Percentiles rank a stretch among this genome's conserved stretches.
Evolutionary conservation across 37 sponge, comb jelly and placozoan species (phyloP).

Genomic region (Dysidea cf. avara): DNA sequence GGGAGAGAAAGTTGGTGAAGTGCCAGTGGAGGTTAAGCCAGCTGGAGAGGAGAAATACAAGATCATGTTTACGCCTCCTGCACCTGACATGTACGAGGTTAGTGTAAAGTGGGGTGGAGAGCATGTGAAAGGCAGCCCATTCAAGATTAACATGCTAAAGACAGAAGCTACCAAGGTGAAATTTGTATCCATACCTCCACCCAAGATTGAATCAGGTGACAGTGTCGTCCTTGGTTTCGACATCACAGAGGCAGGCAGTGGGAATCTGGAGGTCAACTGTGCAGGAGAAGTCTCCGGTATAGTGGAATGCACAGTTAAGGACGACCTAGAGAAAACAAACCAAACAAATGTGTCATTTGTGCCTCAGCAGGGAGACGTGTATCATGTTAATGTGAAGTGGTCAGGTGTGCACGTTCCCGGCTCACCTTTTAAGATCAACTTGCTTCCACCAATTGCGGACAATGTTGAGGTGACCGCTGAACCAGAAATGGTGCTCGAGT

Average conservation of each 20-base stretch:
- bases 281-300: slow-evolving; percentile 12
- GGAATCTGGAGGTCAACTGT: slow-evolving; percentile 39
- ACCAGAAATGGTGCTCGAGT: background rate
- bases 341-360: no score
- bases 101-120: slow-evolving; percentile 53
- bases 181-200: slow-evolving; percentile 36
- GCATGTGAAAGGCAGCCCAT: slow-evolving; percentile 72
- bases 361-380: no score
- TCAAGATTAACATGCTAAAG: slow-evolving; percentile 47
- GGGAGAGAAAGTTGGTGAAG: slow-evolving; percentile 18
- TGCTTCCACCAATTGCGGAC: slow-evolving; percentile 25
- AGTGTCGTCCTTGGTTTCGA: slow-evolving; percentile 40
- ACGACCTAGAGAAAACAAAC: no score
- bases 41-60: slow-evolving; percentile 47
- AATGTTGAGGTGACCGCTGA: background rate
- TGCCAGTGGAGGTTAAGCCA: slow-evolving; percentile 28
- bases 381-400: slow-evolving; percentile 19
- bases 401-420: slow-evolving; percentile 23
- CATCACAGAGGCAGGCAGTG: slow-evolving; percentile 57
- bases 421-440: slow-evolving; percentile 57
- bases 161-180: slow-evolving; percentile 39
- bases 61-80: slow-evolving; percentile 58
- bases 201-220: slow-evolving; percentile 16
- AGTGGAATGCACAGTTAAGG: no score
- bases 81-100: slow-evolving; percentile 43